Evolutionary conservation across 2,888 invertebrate species (phyloP).

Genomic region (Drosophila meridionalis): DNA sequence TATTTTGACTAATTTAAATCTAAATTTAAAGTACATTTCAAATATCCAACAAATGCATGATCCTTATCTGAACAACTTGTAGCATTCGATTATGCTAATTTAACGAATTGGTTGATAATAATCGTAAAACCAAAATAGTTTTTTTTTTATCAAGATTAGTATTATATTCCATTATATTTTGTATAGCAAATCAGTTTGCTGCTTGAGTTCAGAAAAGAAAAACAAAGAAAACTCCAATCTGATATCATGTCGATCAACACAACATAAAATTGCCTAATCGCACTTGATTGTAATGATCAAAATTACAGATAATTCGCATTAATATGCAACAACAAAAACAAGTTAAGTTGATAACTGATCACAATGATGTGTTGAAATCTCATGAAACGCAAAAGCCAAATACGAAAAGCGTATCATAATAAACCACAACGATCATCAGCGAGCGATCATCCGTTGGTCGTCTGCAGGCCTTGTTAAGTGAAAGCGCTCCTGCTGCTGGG

Average conservation of each 20-base stretch:
- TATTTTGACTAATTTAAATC: neutral
- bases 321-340: neutral
- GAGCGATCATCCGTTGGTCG: constrained; percentile 8
- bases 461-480: constrained; percentile 28
- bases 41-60: neutral
- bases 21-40: neutral
- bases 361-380: constrained; percentile 38
- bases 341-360: constrained; percentile 12
- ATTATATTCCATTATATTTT: constrained; percentile 15
- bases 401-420: neutral
- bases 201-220: neutral
- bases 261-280: constrained; percentile 22
- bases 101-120: constrained; percentile 18
- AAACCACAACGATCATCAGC: neutral
- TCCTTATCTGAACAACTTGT: neutral
- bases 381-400: neutral
- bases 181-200: neutral
- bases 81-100: constrained; percentile 16
- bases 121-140: constrained; percentile 16
- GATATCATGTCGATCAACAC: constrained; percentile 1
- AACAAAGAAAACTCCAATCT: neutral
- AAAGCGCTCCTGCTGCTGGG: constrained; percentile 55
- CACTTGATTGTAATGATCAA: neutral
- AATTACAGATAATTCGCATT: constrained; percentile 19
- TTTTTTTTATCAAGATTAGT: constrained; percentile 39